Evolutionary conservation across 2,797 vertebrate genomes (phyloP).

Genomic region (Botia kubotai): DNA sequence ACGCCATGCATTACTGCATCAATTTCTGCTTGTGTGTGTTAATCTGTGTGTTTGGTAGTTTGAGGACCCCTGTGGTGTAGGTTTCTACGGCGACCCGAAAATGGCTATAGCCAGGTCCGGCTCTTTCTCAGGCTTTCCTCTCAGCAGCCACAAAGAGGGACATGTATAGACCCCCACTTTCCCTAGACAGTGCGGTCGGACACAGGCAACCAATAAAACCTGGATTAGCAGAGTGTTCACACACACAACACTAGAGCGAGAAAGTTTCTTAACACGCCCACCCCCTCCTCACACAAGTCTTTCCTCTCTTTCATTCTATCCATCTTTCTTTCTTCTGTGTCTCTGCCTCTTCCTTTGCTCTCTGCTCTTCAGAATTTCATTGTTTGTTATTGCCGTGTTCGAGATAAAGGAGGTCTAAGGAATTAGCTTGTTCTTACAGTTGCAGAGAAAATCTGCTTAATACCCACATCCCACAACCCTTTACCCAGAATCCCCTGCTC

Average conservation of each 20-base stretch:
- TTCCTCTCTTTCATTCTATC: constrained; percentile 64
- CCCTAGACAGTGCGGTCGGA: constrained; percentile 77
- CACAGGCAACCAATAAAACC: constrained; percentile 87
- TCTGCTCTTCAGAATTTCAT: constrained; percentile 72
- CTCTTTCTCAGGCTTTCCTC: constrained; percentile 89
- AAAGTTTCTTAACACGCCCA: constrained; percentile 82
- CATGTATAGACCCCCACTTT: constrained; percentile 85
- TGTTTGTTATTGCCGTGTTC: constrained; percentile 74
- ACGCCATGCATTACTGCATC: neutral
- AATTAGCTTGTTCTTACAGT: constrained; percentile 78
- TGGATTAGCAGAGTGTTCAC: constrained; percentile 84
- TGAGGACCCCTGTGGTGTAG: constrained; percentile 88
- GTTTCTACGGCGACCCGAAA: constrained; percentile 96
- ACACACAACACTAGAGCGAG: constrained; percentile 70
- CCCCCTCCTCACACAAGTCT: constrained; percentile 70
- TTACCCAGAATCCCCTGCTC: constrained; percentile 55
- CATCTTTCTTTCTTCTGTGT: constrained; percentile 68
- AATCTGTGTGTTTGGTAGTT: constrained; percentile 61
- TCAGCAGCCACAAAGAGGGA: constrained; percentile 86
- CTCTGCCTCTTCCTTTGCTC: constrained; percentile 70
- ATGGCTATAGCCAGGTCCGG: constrained; percentile 92
- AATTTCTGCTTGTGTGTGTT: constrained; percentile 33
- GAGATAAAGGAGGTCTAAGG: constrained; percentile 77
- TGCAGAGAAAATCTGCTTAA: constrained; percentile 73
- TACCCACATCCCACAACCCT: constrained; percentile 65